These are phyloP conservation scores for Sisyra terminalis DNA, from an alignment of 2,888 invertebrate genomes.

Conservation along the genomic window DNA sequence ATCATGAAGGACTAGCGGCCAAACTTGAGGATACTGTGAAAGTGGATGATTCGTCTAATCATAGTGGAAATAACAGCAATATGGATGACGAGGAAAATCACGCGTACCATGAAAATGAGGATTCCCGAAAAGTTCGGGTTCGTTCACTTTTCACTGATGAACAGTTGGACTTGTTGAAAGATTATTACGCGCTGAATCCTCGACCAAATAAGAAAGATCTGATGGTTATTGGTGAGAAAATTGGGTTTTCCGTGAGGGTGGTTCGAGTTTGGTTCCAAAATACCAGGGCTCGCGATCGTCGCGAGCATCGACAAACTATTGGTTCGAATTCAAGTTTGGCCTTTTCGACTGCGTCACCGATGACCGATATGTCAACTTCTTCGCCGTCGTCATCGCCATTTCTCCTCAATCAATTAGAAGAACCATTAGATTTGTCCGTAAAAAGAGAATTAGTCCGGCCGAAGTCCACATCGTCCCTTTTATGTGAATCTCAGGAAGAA, in stretches of 20 bases:
- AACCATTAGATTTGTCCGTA: constrained; percentile 82
- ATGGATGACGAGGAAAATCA: constrained; percentile 36
- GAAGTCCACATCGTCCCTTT: constrained; percentile 39
- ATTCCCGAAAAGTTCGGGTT: constrained; percentile 71
- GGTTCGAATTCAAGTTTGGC: constrained; percentile 16
- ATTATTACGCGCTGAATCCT: constrained; percentile 79
- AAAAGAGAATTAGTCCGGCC: constrained; percentile 57
- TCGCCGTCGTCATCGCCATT: constrained; percentile 14
- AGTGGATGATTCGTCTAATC: constrained; percentile 25
- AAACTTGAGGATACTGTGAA: constrained; percentile 53
- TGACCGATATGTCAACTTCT: constrained; percentile 6
- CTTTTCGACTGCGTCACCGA: constrained; percentile 16
- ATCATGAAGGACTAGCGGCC: constrained; percentile 47
- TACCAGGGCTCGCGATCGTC: constrained; percentile 74
- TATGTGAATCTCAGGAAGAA: constrained; percentile 28
- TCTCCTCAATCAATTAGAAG: constrained; percentile 33
- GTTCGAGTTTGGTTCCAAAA: constrained; percentile 97
- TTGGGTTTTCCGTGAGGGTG: constrained; percentile 60
- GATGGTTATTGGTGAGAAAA: constrained; percentile 65
- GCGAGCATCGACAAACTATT: constrained; percentile 35
- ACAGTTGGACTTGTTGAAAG: constrained; percentile 75
- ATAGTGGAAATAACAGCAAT: constrained; percentile 33
- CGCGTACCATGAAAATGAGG: constrained; percentile 19
- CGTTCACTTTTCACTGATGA: constrained; percentile 89
- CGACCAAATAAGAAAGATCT: constrained; percentile 90